Percentiles rank a stretch among this genome's conserved stretches.
phyloP scores from a whole-genome alignment of 2,113 vertebrate species.

The Zosterops lateralis region DNA sequence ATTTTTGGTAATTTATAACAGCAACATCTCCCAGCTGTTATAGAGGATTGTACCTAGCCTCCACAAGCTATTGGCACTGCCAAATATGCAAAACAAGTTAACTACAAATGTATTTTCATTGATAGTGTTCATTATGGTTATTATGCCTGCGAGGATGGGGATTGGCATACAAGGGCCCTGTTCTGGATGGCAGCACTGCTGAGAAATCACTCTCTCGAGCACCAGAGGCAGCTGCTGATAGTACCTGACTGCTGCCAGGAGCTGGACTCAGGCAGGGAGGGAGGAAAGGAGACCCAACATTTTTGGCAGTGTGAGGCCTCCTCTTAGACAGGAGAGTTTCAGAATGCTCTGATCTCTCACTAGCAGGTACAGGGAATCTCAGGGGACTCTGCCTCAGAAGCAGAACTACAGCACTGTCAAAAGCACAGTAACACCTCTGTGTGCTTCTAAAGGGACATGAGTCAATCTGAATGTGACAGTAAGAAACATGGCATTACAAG shows the following conservation, averaged over 20 bases:
- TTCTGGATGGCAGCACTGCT: background rate
- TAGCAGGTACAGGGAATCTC: background rate
- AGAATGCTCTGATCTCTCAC: background rate
- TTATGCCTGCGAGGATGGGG: background rate
- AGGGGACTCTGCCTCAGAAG: background rate
- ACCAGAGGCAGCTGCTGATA: background rate
- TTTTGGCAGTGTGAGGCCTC: background rate
- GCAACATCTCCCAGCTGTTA: background rate
- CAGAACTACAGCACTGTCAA: background rate
- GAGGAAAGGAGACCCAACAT: background rate
- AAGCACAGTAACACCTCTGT: background rate
- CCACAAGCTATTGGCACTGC: background rate
- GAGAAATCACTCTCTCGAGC: background rate
- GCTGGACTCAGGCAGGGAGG: background rate
- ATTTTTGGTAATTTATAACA: background rate
- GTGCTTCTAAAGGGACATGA: conserved; percentile 3
- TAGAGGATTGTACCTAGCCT: background rate
- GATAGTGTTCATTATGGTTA: conserved; percentile 34
- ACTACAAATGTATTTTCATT: conserved; percentile 41
- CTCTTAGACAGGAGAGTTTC: background rate
- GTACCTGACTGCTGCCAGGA: background rate
- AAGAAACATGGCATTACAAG: background rate
- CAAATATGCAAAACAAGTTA: conserved; percentile 43
- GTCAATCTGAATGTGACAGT: background rate
- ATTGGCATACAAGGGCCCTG: background rate